Evolutionary conservation across 2,888 invertebrate species (phyloP), one percentile per base, ranked within the genome.

Genomic region (Notodonta dromedarius): DNA sequence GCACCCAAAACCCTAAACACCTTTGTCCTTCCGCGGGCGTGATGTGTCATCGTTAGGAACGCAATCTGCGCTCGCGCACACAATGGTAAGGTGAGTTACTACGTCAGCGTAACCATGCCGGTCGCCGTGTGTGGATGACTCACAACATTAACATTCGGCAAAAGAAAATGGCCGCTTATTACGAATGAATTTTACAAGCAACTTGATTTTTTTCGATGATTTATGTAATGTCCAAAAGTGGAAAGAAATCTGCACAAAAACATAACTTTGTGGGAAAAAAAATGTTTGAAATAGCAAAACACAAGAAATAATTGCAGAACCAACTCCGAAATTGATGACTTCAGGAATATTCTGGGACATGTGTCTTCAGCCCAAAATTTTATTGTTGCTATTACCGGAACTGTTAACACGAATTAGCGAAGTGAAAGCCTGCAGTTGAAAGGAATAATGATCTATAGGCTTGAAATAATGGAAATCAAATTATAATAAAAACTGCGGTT

Each of bases 61-160:
- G 75, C 74, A 71, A 71, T 71, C 70, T 70, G 62, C 70, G 70
- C 67, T 57, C 62, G 58, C 69, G 60, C 58, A 78, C 75, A 78
- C 76, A 80, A 78, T 78, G 76, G 72, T 70, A 71, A 76, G 76
- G 74, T 75, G 71, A 71, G 76, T 65, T 71, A 73, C 72, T 63
- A 70, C 67, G 73, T 67, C 65, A 65, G 56, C 52, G 59, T 60
- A 65, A 69, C 61, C 66, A 67, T 66, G 56, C 63, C 53, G 57
- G 51, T 61, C 50, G 56, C 51, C 59, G 58, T 70, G 51, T 52
- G 44, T 61, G 61, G 56, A 68, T 84, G 84, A 84, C 73, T 83
- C 83, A 84, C 67, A 66, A 61, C 65, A 63, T 76, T 70, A 72
- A 74, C 66, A 78, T 81, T 78, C 74, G 67, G 69, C 69, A 72